phyloP scores from a whole-genome alignment of 2,113 vertebrate genomes.

The Mus pahari region DNA sequence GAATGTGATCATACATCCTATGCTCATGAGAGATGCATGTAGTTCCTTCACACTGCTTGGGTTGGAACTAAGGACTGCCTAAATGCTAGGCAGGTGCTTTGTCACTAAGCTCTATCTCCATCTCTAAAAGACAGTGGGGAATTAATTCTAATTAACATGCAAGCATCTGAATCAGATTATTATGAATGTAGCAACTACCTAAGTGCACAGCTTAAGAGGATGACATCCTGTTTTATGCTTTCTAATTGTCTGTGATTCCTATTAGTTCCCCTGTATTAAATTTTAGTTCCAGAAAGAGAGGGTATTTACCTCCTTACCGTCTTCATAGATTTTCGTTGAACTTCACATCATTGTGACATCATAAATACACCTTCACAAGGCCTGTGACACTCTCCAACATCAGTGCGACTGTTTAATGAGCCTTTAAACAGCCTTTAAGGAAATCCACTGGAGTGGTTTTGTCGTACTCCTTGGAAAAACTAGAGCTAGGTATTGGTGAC shows the following conservation, averaged over 20 bases:
- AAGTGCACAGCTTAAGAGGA: slow-evolving; percentile 13
- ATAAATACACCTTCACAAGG: neutral
- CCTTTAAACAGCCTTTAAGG: neutral
- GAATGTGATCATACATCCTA: neutral
- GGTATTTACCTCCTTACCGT: slow-evolving; percentile 23
- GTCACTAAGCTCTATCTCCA: neutral
- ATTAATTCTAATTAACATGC: slow-evolving; percentile 12
- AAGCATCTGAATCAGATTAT: slow-evolving; percentile 10
- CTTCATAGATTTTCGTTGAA: slow-evolving; percentile 7
- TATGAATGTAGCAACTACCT: neutral
- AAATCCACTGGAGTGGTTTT: neutral
- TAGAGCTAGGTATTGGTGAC: neutral
- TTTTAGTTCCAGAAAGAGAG: slow-evolving; percentile 9
- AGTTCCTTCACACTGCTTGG: neutral
- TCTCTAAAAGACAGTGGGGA: neutral
- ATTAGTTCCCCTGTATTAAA: neutral
- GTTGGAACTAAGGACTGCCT: neutral
- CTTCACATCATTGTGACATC: neutral
- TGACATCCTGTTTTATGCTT: neutral
- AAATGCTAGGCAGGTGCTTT: neutral
- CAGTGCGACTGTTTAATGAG: neutral
- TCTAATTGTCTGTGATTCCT: slow-evolving; percentile 16
- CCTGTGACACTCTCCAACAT: neutral
- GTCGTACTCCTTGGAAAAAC: neutral
- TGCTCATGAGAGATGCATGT: neutral